Evolutionary conservation across 2,113 vertebrate species (phyloP).

Genomic region (Smithornis capensis): DNA sequence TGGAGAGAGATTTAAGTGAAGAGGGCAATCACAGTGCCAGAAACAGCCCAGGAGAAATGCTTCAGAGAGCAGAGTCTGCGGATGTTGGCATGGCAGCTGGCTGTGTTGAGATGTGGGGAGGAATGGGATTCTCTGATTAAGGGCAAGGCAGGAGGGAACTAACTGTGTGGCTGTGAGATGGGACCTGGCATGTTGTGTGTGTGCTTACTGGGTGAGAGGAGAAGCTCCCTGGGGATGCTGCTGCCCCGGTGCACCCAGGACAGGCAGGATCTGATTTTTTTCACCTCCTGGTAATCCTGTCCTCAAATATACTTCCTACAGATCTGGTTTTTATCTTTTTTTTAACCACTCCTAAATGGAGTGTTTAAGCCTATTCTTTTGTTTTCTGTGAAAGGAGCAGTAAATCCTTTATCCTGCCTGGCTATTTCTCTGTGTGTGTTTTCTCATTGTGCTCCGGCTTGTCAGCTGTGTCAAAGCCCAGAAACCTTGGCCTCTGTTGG

Average conservation of each 20-base stretch:
- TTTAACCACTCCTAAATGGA: not conserved
- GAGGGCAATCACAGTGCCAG: not conserved
- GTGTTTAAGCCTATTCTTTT: slow-evolving; percentile 64
- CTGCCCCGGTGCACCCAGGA: not conserved
- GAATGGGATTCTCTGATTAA: not conserved
- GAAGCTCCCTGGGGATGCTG: not conserved
- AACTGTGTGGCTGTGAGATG: not conserved
- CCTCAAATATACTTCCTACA: slow-evolving; percentile 20
- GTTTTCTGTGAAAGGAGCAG: slow-evolving; percentile 49
- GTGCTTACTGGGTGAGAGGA: not conserved
- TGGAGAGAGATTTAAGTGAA: not conserved
- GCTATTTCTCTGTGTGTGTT: slow-evolving; percentile 36
- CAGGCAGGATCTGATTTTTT: not conserved
- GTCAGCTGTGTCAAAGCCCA: slow-evolving; percentile 45
- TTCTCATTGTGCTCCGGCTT: slow-evolving; percentile 50
- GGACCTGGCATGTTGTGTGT: too few species aligned
- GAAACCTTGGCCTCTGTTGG: slow-evolving; percentile 49
- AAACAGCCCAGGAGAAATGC: not conserved
- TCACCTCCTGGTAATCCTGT: slow-evolving; percentile 24
- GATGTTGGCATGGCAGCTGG: not conserved
- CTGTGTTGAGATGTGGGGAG: not conserved
- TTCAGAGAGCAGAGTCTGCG: fast-evolving
- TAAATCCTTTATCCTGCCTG: slow-evolving; percentile 66
- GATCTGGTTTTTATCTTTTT: not conserved
- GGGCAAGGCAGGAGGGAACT: not conserved